Conservation (phyloP, 2,113 vertebrate genomes). For the Ophthalmolycus amberensis region DNA sequence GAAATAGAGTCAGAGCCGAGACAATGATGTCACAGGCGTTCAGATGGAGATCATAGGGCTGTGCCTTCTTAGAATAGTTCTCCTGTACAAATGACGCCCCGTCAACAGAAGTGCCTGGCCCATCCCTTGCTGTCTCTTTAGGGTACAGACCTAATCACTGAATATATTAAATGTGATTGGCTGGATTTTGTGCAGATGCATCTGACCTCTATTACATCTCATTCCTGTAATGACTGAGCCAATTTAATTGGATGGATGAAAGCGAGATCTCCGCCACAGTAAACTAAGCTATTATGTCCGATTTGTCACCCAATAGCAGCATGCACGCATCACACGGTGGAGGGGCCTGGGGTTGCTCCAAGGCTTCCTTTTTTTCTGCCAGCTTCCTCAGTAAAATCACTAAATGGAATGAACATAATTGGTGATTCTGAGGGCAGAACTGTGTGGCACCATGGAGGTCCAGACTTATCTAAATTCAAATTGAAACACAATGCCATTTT, state of each 20-base stretch:
- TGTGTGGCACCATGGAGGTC: not conserved
- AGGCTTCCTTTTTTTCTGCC: conserved; percentile 11
- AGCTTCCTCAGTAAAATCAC: conserved; percentile 24
- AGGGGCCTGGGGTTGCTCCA: conserved; percentile 27
- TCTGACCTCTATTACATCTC: conserved; percentile 47
- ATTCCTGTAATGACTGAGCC: conserved; percentile 54
- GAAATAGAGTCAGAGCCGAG: conserved; percentile 38
- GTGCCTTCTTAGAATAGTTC: conserved; percentile 54
- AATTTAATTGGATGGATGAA: conserved; percentile 66
- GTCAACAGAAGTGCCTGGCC: conserved; percentile 40
- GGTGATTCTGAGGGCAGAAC: not conserved
- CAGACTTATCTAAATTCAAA: conserved; percentile 19
- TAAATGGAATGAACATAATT: conserved; percentile 43
- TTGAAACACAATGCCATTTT: conserved; percentile 7
- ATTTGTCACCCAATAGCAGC: conserved; percentile 59
- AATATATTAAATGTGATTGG: conserved; percentile 69
- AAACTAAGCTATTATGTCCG: conserved; percentile 36
- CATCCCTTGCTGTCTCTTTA: conserved; percentile 50
- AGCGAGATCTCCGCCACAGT: conserved; percentile 28
- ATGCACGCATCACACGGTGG: conserved; percentile 42
- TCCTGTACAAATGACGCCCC: conserved; percentile 35
- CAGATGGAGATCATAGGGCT: conserved; percentile 45
- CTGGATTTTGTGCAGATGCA: conserved; percentile 50
- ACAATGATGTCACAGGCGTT: conserved; percentile 29
- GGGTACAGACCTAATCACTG: conserved; percentile 57